These are phyloP conservation scores for Equus quagga DNA, from an alignment of 2,113 vertebrate genomes.

Conservation along the genomic window DNA sequence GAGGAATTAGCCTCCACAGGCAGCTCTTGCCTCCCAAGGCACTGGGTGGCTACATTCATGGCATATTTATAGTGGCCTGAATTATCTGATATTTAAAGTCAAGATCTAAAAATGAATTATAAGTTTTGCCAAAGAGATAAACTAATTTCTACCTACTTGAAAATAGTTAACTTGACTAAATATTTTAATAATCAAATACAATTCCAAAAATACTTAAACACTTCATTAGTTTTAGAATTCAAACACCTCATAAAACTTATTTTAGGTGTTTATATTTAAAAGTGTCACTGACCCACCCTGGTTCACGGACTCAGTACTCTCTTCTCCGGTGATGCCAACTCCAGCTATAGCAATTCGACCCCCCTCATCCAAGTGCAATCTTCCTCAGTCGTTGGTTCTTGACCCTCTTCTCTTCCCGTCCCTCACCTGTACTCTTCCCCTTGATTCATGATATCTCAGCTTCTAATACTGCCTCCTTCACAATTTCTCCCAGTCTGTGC, in stretches of 20 bases:
- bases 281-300: background rate
- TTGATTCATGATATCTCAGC: fast-evolving
- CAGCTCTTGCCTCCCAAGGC: background rate
- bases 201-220: conserved; percentile 38
- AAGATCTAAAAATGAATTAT: background rate
- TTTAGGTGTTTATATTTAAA: conserved; percentile 37
- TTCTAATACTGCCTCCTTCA: background rate
- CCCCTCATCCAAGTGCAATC: fast-evolving
- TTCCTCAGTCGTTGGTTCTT: background rate
- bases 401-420: background rate
- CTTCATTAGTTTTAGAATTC: conserved; percentile 17
- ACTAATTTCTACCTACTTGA: conserved; percentile 39
- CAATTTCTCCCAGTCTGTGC: background rate
- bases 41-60: background rate
- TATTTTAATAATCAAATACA: background rate
- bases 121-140: background rate
- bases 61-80: background rate
- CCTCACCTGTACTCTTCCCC: background rate
- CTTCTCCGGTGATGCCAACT: background rate
- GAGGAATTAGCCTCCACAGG: fast-evolving
- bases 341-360: fast-evolving
- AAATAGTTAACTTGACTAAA: conserved; percentile 44
- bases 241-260: background rate
- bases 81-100: background rate
- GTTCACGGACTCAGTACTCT: fast-evolving